Conservation (phyloP, 2,797 vertebrate species). For the Fistularia commersonii region DNA sequence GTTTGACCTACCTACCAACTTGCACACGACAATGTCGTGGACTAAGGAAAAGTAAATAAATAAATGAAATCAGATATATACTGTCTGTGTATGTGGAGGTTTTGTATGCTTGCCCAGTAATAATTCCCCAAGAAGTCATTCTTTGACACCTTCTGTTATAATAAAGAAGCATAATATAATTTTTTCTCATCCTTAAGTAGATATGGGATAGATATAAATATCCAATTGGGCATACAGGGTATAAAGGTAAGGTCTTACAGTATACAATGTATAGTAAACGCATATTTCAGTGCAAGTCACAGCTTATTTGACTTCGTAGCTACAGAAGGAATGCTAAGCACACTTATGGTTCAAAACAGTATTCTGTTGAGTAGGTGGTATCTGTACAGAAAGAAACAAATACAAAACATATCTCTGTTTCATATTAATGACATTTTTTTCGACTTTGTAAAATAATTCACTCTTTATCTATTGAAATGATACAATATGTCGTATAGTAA, state of each 20-base stretch:
- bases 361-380: slow-evolving; percentile 56
- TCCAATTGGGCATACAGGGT: slow-evolving; percentile 19
- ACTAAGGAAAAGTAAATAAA: too few relatives aligned
- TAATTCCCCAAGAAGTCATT: too few relatives aligned
- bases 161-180: slow-evolving; percentile 9
- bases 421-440: slow-evolving; percentile 39
- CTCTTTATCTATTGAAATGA: slow-evolving; percentile 43
- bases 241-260: slow-evolving; percentile 40
- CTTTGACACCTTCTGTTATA: background rate
- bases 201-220: slow-evolving; percentile 18
- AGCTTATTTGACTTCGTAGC: slow-evolving; percentile 65
- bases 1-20: too few relatives aligned
- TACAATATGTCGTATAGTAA: slow-evolving; percentile 41
- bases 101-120: too few relatives aligned
- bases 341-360: slow-evolving; percentile 79
- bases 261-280: slow-evolving; percentile 51
- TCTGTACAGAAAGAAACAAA: slow-evolving; percentile 58
- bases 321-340: slow-evolving; percentile 77
- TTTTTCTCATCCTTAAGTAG: slow-evolving; percentile 32
- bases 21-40: too few relatives aligned
- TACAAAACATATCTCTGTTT: slow-evolving; percentile 60
- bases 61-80: too few relatives aligned
- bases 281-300: slow-evolving; percentile 70
- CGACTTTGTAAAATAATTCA: slow-evolving; percentile 52
- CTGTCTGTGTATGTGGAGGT: too few relatives aligned